These are phyloP conservation scores for Colletes collaris DNA, from an alignment of 2,888 invertebrate genomes.

Conservation along the genomic window DNA sequence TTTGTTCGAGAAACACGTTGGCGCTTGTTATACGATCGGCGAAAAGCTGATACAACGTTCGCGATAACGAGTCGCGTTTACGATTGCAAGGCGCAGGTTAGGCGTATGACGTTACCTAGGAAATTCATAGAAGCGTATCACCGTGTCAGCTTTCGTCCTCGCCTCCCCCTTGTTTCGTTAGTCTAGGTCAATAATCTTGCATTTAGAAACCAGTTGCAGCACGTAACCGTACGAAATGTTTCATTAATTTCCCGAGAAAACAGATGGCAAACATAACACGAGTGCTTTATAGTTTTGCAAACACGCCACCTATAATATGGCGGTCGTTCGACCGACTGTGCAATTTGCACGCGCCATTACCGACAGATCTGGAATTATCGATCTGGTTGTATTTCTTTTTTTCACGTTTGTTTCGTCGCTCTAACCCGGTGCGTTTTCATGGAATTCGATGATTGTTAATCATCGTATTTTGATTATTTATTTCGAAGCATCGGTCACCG, in stretches of 20 bases:
- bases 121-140: constrained; percentile 33
- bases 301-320: not conserved
- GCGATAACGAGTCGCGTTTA: constrained; percentile 22
- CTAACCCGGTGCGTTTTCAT: not conserved
- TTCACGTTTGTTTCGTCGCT: too few species aligned
- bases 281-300: constrained; percentile 16
- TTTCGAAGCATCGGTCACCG: too few species aligned
- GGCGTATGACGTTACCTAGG: constrained; percentile 9
- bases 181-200: constrained; percentile 56
- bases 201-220: constrained; percentile 37
- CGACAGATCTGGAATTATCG: not conserved
- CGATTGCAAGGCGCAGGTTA: constrained; percentile 16
- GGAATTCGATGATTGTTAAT: too few species aligned
- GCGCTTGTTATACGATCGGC: not conserved
- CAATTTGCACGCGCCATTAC: not conserved
- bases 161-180: constrained; percentile 32
- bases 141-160: not conserved
- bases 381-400: not conserved
- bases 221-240: constrained; percentile 38
- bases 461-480: too few species aligned
- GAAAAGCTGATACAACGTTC: constrained; percentile 16
- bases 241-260: constrained; percentile 10
- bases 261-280: not conserved
- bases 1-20: constrained; percentile 2
- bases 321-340: constrained; percentile 7